A percentile compares a stretch with the other conserved stretches of the same genome.
Evolutionary conservation across 2,113 vertebrate species (phyloP).

Genomic region (Apteryx owenii): DNA sequence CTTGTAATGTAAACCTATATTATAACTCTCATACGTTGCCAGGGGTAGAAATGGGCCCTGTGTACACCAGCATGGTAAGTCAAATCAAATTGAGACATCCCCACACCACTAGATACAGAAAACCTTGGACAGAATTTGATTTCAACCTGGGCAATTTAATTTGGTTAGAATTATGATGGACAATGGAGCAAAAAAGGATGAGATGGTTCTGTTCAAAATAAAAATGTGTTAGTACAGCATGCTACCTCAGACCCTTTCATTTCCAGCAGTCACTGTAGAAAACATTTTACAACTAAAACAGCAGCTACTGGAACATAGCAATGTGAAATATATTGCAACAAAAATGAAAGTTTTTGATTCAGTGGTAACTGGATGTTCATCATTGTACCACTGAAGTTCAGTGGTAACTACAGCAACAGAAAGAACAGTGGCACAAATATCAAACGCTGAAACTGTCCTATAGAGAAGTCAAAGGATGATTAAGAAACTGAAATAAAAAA

Average conservation of each 20-base stretch:
- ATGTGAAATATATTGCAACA: conserved; percentile 30
- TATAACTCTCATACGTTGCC: background rate
- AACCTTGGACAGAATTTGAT: background rate
- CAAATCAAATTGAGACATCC: background rate
- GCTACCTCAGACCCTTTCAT: background rate
- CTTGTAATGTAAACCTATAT: background rate
- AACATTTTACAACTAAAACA: background rate
- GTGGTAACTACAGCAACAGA: background rate
- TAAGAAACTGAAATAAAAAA: background rate
- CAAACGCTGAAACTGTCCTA: conserved; percentile 10
- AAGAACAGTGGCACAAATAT: background rate
- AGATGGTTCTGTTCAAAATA: background rate
- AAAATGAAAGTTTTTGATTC: background rate
- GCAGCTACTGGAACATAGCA: background rate
- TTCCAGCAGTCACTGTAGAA: background rate
- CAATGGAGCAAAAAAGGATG: accelerated
- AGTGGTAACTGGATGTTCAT: background rate
- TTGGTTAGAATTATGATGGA: background rate
- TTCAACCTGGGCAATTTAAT: background rate
- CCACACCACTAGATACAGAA: background rate
- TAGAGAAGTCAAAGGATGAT: conserved; percentile 35
- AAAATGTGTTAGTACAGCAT: background rate
- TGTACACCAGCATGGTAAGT: background rate
- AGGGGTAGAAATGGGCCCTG: background rate
- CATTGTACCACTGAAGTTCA: background rate